phyloP scores from a whole-genome alignment of 1,140 invertebrate species.

The Pseudomyrmex flavicornis region DNA sequence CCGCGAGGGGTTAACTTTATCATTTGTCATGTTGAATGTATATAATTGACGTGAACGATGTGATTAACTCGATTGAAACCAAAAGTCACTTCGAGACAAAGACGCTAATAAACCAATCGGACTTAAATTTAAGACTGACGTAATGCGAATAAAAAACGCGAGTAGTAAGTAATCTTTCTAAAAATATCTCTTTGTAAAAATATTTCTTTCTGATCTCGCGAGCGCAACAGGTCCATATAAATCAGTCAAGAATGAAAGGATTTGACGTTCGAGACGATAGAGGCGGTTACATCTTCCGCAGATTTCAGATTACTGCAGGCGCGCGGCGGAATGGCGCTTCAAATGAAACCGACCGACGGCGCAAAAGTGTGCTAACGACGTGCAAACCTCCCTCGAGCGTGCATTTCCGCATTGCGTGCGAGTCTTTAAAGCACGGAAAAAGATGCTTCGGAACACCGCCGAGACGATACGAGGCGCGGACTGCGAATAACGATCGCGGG shows the following conservation, averaged over 20 bases:
- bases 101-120: no score
- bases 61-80: no score
- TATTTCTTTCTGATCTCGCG: neutral
- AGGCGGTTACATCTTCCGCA: slow-evolving; percentile 39
- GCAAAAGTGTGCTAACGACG: slow-evolving; percentile 73
- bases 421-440: slow-evolving; percentile 69
- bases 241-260: slow-evolving; percentile 31
- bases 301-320: slow-evolving; percentile 44
- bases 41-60: no score
- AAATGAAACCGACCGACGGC: slow-evolving; percentile 53
- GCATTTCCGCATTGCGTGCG: slow-evolving; percentile 72
- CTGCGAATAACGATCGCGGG: slow-evolving; percentile 61
- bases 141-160: no score
- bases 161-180: neutral
- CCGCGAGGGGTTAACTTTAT: no score
- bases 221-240: slow-evolving; percentile 13
- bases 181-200: neutral
- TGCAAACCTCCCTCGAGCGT: slow-evolving; percentile 60
- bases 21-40: no score
- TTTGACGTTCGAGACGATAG: slow-evolving; percentile 22
- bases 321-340: slow-evolving; percentile 44
- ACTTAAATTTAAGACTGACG: no score
- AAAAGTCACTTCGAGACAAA: no score
- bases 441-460: slow-evolving; percentile 48
- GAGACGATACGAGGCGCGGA: slow-evolving; percentile 45